Evolutionary conservation across 2,113 vertebrate genomes (phyloP).

Genomic region (Notothenia coriiceps): DNA sequence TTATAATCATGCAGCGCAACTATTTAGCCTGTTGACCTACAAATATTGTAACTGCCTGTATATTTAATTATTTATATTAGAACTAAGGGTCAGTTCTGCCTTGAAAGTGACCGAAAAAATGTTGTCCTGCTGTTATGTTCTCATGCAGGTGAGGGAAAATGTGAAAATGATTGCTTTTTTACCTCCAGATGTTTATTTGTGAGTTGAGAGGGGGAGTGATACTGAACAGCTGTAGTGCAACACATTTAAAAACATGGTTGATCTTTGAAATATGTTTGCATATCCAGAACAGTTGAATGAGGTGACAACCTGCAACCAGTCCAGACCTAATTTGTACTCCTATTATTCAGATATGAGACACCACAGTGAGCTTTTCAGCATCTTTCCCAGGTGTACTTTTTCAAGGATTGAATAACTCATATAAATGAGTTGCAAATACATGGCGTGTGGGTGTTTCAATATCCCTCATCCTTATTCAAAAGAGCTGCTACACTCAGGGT

Average conservation of each 20-base stretch:
- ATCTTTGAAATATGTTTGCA: conserved; percentile 3
- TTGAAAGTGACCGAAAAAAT: background rate
- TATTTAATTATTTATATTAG: background rate
- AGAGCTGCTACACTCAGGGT: conserved; percentile 31
- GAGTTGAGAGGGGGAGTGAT: background rate
- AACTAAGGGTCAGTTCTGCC: background rate
- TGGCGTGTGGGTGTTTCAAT: conserved; percentile 55
- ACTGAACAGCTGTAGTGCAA: conserved; percentile 11
- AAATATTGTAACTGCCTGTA: background rate
- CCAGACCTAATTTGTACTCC: background rate
- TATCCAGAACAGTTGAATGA: conserved; percentile 26
- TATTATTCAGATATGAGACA: conserved; percentile 1
- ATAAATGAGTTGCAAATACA: conserved; percentile 56
- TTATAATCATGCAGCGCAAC: too few relatives aligned
- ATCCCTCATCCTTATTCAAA: conserved; percentile 69
- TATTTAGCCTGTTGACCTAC: background rate
- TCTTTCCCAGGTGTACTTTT: conserved; percentile 46
- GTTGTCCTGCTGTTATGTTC: background rate
- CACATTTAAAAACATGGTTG: background rate
- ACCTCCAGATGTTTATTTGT: background rate
- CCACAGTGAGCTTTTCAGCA: conserved; percentile 18
- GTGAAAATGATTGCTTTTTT: background rate
- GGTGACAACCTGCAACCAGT: conserved; percentile 5
- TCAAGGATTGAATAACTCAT: conserved; percentile 34
- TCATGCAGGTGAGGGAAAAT: background rate